Percentiles rank a stretch among this genome's conserved stretches.
These are phyloP conservation scores for Venustaconcha ellipsiformis DNA, from an alignment of 1,140 invertebrate species.

Conservation along the genomic window DNA sequence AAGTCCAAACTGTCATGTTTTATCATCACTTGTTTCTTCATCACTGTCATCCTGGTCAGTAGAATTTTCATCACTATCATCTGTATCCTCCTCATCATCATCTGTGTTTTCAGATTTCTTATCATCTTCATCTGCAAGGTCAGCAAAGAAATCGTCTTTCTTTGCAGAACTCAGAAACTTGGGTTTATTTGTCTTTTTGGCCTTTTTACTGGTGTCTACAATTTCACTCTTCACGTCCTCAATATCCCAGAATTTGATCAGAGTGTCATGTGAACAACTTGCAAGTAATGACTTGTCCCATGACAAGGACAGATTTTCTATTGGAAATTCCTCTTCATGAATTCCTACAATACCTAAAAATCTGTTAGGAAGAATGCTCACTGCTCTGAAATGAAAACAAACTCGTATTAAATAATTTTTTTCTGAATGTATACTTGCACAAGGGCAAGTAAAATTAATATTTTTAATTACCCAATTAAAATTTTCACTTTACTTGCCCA, in stretches of 20 bases:
- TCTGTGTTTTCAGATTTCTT: constrained; percentile 26
- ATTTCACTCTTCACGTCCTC: constrained; percentile 85
- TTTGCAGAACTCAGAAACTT: constrained; percentile 41
- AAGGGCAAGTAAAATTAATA: too few relatives aligned
- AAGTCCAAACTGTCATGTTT: too few relatives aligned
- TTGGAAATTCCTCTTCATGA: constrained; percentile 74
- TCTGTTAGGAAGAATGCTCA: constrained; percentile 87
- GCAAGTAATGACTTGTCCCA: constrained; percentile 83
- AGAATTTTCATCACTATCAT: constrained; percentile 31
- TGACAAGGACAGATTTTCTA: constrained; percentile 86
- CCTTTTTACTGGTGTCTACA: constrained; percentile 65
- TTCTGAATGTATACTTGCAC: too few relatives aligned
- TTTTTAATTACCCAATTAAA: too few relatives aligned
- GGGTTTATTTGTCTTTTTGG: constrained; percentile 46
- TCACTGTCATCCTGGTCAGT: constrained; percentile 33
- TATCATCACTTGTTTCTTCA: constrained; percentile 1
- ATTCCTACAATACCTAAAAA: constrained; percentile 89
- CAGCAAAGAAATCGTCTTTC: constrained; percentile 57
- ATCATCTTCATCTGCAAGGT: constrained; percentile 37
- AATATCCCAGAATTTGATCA: constrained; percentile 93
- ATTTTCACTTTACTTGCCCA: too few relatives aligned
- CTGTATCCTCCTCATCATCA: constrained; percentile 33
- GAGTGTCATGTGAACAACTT: constrained; percentile 87
- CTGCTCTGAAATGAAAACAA: constrained; percentile 74
- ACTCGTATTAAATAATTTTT: too few relatives aligned